Evolutionary conservation across 1,140 invertebrate genomes (phyloP), one percentile per base, ranked within the genome.

Genomic region (Trichonephila inaurata): DNA sequence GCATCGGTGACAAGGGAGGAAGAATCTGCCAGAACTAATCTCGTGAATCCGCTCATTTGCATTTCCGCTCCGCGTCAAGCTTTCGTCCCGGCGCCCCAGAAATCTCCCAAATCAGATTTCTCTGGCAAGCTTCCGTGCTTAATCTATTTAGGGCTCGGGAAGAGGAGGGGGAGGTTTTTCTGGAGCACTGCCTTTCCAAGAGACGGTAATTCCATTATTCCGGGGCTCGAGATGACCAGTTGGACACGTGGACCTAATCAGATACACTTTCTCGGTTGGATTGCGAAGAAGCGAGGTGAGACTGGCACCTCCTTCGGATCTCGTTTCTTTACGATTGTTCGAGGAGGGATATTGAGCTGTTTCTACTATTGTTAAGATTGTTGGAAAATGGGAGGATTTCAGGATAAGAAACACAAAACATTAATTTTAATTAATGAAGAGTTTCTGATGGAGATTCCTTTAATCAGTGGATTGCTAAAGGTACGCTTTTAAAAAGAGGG

Each of bases 41-140:
- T 51, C 51, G 7, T 8, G 51, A 51, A 51, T 51, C 51, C 51
- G 51, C 2, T 51, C 51, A 51, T 51, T 51, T 51, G 51, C 51
- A 51, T 51, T 51, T 51, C 51, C 51, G 51, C 51, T 3, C 33
- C 10, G 66, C 24, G 66, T 69, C 12, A n/a, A 62, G 28, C 66
- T n/a, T 69, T 69, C 24, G 24, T 24, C 66, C 2, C 24, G 66
- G 24, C 24, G 66, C 66, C n/a, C 66, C 66, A 51, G 24, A 86
- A 21, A 19, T 28, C 77, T 72, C n/a, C 72, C 64, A 83, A 91
- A 91, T 91, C 89, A 83, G 81, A 83, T 91, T 91, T 91, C 33
- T 51, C 18, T 64, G 77, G 60, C 72, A 83, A 91, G 89, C 89
- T 83, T 83, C 89, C 89, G n/a, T 40, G n/a, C 72, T 51, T 91